Percentiles rank a stretch among this genome's conserved stretches.
These are phyloP conservation scores for Parauchenoglanis ngamensis DNA, from an alignment of 2,797 vertebrate species.

Conservation along the genomic window DNA sequence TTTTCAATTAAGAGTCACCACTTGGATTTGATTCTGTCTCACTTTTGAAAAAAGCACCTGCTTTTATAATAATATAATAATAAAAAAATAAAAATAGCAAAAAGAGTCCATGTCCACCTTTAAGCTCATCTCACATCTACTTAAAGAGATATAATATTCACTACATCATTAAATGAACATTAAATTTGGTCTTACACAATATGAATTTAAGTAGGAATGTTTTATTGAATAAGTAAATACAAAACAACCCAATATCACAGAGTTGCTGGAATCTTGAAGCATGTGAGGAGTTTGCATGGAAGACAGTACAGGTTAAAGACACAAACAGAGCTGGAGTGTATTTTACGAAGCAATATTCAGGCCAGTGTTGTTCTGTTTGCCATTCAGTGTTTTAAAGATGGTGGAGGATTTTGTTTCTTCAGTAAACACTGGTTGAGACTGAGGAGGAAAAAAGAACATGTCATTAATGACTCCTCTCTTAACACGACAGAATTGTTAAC, in stretches of 20 bases:
- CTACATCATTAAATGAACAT: neutral
- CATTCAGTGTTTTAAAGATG: neutral
- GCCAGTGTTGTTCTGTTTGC: neutral
- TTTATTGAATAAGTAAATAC: neutral
- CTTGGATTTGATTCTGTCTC: neutral
- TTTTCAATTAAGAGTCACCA: neutral
- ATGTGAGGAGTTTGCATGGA: neutral
- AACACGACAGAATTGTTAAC: neutral
- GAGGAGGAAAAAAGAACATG: conserved; percentile 29
- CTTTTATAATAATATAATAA: neutral
- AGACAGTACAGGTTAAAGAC: neutral
- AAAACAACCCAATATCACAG: neutral
- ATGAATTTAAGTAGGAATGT: conserved; percentile 1
- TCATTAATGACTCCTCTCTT: neutral
- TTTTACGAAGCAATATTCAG: neutral
- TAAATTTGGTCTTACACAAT: conserved; percentile 10
- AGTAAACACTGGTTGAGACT: conserved; percentile 63
- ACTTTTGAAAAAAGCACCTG: neutral
- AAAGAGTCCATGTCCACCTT: neutral
- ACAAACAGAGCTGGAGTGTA: neutral
- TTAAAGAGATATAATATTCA: neutral
- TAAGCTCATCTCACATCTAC: neutral
- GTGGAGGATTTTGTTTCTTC: conserved; percentile 37
- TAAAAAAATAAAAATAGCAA: neutral
- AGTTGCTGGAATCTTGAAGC: neutral